Conservation (phyloP, 2,888 invertebrate genomes). For the Tortrix viridana region DNA sequence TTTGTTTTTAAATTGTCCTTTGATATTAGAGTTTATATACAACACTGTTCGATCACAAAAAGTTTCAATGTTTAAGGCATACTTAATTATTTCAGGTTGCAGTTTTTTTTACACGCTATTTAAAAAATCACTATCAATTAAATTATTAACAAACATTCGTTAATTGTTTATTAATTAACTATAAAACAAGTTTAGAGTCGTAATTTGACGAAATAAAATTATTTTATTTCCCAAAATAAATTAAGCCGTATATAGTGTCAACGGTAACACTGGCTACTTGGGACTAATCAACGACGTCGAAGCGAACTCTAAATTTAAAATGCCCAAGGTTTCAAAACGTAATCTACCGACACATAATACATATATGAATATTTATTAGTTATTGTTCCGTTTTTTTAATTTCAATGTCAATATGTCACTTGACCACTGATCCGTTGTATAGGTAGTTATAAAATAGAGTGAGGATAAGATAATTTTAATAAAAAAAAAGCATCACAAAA, state of each 20-base stretch:
- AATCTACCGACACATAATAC: neutral
- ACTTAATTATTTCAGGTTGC: no score
- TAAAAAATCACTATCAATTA: no score
- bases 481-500: no score
- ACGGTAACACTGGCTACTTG: conserved; percentile 22
- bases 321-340: conserved; percentile 38
- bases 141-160: no score
- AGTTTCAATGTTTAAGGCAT: no score
- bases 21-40: neutral
- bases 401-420: conserved; percentile 16
- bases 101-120: no score
- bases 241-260: conserved; percentile 6
- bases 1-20: conserved; percentile 1
- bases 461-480: no score
- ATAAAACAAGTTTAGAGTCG: no score
- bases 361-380: conserved; percentile 29
- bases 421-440: neutral
- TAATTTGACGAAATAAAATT: no score
- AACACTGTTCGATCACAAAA: no score
- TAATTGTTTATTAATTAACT: no score
- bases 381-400: conserved; percentile 21
- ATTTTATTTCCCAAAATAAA: neutral
- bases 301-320: conserved; percentile 40
- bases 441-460: no score
- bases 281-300: conserved; percentile 36